Conservation (phyloP, 2,797 vertebrate species). For the Nasua narica region DNA sequence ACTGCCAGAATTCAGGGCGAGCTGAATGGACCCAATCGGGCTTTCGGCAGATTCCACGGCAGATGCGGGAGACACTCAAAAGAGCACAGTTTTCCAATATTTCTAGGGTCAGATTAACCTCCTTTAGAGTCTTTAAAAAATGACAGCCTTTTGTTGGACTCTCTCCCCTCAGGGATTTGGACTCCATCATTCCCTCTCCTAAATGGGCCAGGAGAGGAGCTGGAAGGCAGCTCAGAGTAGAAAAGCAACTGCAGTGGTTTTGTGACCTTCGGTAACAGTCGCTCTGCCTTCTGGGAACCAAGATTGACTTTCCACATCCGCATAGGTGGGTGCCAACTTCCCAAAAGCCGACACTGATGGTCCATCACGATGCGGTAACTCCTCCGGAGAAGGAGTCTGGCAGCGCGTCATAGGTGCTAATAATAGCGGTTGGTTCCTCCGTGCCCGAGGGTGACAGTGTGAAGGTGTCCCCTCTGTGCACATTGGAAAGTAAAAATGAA, state of each 20-base stretch:
- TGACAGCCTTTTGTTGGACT: neutral
- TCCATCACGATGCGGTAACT: slow-evolving; percentile 66
- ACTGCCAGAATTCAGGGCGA: neutral
- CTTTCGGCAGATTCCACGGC: neutral
- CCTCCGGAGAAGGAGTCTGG: slow-evolving; percentile 59
- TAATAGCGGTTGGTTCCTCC: slow-evolving; percentile 51
- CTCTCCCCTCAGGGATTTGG: neutral
- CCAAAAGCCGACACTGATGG: slow-evolving; percentile 49
- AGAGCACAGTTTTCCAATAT: neutral
- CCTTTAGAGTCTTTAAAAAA: neutral
- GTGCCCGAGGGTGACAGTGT: neutral
- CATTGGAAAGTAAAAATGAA: neutral
- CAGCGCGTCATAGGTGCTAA: slow-evolving; percentile 1
- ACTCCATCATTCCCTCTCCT: neutral
- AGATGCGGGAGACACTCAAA: neutral
- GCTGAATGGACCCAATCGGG: neutral
- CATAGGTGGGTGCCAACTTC: slow-evolving; percentile 63
- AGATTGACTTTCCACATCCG: slow-evolving; percentile 77
- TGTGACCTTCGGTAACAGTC: slow-evolving; percentile 62
- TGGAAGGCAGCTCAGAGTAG: neutral
- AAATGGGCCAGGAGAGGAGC: neutral
- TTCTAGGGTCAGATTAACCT: slow-evolving; percentile 9
- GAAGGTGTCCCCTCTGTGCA: neutral
- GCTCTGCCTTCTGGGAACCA: slow-evolving; percentile 66
- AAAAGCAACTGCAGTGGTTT: slow-evolving; percentile 59